phyloP scores from a whole-genome alignment of 2,888 invertebrate genomes.

The Machimus rusticus region DNA sequence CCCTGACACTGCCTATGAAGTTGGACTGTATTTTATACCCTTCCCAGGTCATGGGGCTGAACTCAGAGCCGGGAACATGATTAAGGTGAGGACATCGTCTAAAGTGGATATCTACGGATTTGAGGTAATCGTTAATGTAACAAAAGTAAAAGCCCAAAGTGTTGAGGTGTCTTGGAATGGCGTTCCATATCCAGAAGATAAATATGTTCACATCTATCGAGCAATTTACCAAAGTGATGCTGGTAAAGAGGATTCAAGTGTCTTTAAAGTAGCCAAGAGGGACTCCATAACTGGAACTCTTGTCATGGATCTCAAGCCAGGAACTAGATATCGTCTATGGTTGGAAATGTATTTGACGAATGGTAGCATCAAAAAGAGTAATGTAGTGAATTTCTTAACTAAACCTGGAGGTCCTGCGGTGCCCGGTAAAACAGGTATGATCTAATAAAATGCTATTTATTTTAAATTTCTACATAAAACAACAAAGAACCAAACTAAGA shows the following conservation, averaged over 20 bases:
- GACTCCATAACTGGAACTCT: conserved; percentile 73
- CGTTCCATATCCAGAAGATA: conserved; percentile 87
- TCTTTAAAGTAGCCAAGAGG: conserved; percentile 78
- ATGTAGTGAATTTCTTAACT: conserved; percentile 86
- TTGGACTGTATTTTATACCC: conserved; percentile 83
- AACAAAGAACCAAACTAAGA: no score
- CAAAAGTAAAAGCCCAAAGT: conserved; percentile 77
- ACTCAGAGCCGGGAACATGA: conserved; percentile 73
- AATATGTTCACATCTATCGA: conserved; percentile 88
- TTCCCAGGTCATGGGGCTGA: conserved; percentile 82
- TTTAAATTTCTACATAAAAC: conserved; percentile 23
- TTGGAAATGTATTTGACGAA: conserved; percentile 88
- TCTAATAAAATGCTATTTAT: background rate
- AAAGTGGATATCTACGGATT: conserved; percentile 82
- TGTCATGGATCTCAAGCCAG: conserved; percentile 75
- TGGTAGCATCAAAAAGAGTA: conserved; percentile 88
- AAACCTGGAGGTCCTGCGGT: conserved; percentile 72
- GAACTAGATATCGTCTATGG: conserved; percentile 86
- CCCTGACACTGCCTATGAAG: conserved; percentile 81
- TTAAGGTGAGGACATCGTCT: conserved; percentile 76
- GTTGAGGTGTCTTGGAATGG: conserved; percentile 85
- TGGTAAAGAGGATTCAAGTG: conserved; percentile 75
- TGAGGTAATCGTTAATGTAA: conserved; percentile 78
- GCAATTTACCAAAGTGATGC: conserved; percentile 82
- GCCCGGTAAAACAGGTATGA: conserved; percentile 61